Percentiles rank a stretch among this genome's conserved stretches.
These are phyloP conservation scores for Centropus unirufus DNA, from an alignment of 2,113 vertebrate genomes.

Conservation along the genomic window DNA sequence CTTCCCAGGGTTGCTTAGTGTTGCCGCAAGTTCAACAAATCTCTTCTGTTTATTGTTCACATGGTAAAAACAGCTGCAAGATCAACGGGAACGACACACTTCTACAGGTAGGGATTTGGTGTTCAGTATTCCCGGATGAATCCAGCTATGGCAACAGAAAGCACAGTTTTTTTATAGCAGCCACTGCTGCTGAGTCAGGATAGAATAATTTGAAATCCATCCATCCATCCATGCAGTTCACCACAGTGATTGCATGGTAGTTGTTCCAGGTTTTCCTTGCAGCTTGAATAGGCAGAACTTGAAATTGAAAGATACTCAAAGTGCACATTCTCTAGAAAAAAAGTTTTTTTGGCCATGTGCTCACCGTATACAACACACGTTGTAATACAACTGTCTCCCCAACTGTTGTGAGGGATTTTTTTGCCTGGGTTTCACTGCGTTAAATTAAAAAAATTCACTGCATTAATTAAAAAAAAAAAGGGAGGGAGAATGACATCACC, in stretches of 20 bases:
- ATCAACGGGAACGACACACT: not conserved
- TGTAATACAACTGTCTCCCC: not conserved
- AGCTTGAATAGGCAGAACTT: not conserved
- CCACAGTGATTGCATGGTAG: not conserved
- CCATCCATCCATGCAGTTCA: not conserved
- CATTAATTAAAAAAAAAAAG: not conserved
- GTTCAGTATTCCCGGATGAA: not conserved
- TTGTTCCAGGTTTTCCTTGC: not conserved
- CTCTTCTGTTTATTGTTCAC: slow-evolving; percentile 3
- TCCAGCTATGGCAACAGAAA: not conserved
- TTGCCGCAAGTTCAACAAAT: not conserved
- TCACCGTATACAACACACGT: not conserved
- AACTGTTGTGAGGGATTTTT: not conserved
- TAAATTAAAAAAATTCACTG: not conserved
- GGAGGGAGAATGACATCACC: not conserved
- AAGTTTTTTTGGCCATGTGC: not conserved
- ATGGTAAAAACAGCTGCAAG: not conserved
- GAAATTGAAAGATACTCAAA: not conserved
- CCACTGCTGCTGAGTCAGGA: not conserved
- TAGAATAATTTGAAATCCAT: not conserved
- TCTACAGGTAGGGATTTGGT: not conserved
- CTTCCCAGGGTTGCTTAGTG: not conserved
- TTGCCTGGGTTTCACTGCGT: not conserved
- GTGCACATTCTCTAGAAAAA: not conserved
- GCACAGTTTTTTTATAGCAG: not conserved